Percentiles rank a stretch among this genome's conserved stretches.
Conservation (phyloP, 2,797 vertebrate species). For the Pantherophis vulpinus region DNA sequence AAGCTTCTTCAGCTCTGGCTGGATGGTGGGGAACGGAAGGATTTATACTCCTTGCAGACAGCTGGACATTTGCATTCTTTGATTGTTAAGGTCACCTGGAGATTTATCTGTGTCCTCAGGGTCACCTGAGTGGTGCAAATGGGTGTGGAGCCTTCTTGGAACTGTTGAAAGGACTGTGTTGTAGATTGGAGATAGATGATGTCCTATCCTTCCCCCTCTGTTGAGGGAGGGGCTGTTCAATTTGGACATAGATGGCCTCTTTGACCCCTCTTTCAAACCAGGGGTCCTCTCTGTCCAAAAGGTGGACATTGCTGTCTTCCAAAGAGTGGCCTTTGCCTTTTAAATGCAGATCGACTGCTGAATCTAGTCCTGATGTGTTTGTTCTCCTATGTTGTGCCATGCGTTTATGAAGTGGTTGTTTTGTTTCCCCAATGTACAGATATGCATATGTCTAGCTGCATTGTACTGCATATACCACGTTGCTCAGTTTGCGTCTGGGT, state of each 20-base stretch:
- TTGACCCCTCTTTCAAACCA: neutral
- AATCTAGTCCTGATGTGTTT: too few relatives aligned
- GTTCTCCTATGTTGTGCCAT: too few relatives aligned
- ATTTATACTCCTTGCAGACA: neutral
- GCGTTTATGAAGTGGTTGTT: too few relatives aligned
- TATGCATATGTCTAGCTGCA: neutral
- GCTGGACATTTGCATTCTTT: too few relatives aligned
- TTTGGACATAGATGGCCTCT: neutral
- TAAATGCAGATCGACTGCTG: too few relatives aligned
- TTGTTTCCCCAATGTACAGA: too few relatives aligned
- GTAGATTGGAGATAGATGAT: neutral
- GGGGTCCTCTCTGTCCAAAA: fast-evolving
- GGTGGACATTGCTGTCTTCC: too few relatives aligned
- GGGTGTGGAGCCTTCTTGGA: neutral
- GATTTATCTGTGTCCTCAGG: neutral
- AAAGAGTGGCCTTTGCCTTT: neutral
- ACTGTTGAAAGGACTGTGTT: neutral
- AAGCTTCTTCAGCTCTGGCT: too few relatives aligned
- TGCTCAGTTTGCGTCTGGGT: neutral
- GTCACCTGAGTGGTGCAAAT: neutral
- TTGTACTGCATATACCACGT: neutral
- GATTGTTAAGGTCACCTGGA: too few relatives aligned
- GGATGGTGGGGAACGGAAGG: neutral
- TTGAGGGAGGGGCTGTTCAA: neutral
- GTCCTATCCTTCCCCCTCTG: fast-evolving